A percentile compares a stretch with the other conserved stretches of the same genome.
These are phyloP conservation scores for Glossosoma conforme DNA, from an alignment of 1,140 invertebrate species.

Conservation along the genomic window DNA sequence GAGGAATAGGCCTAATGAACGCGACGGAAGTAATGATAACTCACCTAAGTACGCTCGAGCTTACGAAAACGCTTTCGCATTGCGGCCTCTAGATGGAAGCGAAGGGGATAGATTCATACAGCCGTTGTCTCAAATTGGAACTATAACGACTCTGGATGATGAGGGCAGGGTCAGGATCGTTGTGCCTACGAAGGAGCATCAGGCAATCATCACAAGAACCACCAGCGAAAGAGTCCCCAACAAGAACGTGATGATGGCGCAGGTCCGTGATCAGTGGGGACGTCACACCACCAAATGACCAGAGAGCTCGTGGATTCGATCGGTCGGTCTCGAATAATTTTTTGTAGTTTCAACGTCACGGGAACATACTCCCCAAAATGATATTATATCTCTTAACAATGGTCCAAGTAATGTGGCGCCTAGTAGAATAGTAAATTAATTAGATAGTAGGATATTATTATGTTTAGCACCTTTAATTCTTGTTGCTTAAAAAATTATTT, in stretches of 20 bases:
- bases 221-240: slow-evolving; percentile 81
- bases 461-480: no score
- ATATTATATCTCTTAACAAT: no score
- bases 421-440: no score
- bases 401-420: no score
- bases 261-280: slow-evolving; percentile 74
- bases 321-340: no score
- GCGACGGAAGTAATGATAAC: no score
- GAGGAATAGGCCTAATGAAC: slow-evolving; percentile 4
- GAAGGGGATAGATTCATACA: slow-evolving; percentile 52
- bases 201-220: slow-evolving; percentile 65
- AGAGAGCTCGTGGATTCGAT: no score
- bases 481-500: no score
- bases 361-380: no score
- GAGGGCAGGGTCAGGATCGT: slow-evolving; percentile 54
- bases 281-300: slow-evolving; percentile 78
- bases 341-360: no score
- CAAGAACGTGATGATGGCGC: slow-evolving; percentile 76
- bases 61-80: neutral
- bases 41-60: no score
- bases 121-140: slow-evolving; percentile 60
- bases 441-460: no score
- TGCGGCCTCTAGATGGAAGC: neutral
- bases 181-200: slow-evolving; percentile 48
- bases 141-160: slow-evolving; percentile 53